phyloP scores from a whole-genome alignment of 2,888 invertebrate genomes.

The Chloromyia formosa region DNA sequence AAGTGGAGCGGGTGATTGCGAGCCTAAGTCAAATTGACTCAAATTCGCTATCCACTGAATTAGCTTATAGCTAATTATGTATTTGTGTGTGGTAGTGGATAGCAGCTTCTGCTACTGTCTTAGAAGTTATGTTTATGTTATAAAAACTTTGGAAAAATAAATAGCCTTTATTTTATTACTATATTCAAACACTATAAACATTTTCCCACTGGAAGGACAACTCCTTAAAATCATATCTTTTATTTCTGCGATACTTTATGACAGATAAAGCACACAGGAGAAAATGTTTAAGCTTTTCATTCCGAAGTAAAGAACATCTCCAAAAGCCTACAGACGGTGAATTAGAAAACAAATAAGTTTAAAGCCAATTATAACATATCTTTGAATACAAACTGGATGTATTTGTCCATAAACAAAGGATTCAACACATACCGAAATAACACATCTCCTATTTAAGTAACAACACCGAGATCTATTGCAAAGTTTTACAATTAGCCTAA shows the following conservation, averaged over 20 bases:
- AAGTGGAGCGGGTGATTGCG: too few species aligned
- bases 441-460: not conserved
- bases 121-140: too few species aligned
- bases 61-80: too few species aligned
- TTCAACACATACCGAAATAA: not conserved
- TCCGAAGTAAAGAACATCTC: not conserved
- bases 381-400: not conserved
- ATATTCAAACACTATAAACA: too few species aligned
- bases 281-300: constrained; percentile 4
- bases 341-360: constrained; percentile 28
- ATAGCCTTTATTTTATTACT: too few species aligned
- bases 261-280: constrained; percentile 11
- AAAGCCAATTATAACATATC: not conserved
- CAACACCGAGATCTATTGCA: not conserved
- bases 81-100: too few species aligned
- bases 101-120: too few species aligned
- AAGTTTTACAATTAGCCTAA: constrained; percentile 30
- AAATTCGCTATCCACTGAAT: too few species aligned
- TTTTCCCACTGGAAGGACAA: too few species aligned
- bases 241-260: constrained; percentile 20
- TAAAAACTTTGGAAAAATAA: too few species aligned
- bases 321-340: not conserved
- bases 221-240: too few species aligned
- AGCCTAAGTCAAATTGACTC: too few species aligned
- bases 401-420: not conserved